Base-by-base conservation (phyloP, 1,140 invertebrate genomes). In the Protaetia brevitarsis region DNA sequence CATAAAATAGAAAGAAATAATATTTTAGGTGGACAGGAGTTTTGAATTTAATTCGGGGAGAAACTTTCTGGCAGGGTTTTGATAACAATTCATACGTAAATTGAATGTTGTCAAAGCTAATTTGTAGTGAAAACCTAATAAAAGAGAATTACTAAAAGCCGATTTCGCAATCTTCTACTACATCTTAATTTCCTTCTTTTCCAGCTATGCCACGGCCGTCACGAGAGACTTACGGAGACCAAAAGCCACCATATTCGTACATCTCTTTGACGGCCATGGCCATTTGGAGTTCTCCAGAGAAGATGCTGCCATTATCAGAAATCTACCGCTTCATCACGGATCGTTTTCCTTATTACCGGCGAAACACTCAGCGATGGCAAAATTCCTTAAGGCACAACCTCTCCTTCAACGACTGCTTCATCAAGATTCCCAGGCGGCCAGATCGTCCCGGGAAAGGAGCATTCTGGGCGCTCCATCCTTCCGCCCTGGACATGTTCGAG, bases 251-350 rank as follows among this genome's bases (percentile, higher is more conserved):
- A 7, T 96, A 94, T 79, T 96, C 93, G 26, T 96, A 96, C 79
- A 96, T 96, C 74, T 93, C 93, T 3, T 82, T 96, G 63, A 96
- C 94, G 23, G 94, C 94, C 60, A 96, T 96, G 94, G 94, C 94
- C 16, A 96, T 96, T 68, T 93, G 93, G 86, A 89, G 87, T 75
- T 94, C 90, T 0, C 85, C 87, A 13, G 92, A 96, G 76, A 94
- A 95, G 79, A 96, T 95, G 94, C 80, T 96, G 67, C 94, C 94
- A 13, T 81, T 96, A 11, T 91, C 88, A 64, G 94, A 96, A 73
- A 96, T 96, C 76, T 96, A 96, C 81, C 89, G 92, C 72, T 96
- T 92, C 79, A 94, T 94, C 78, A 95, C 93, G 81, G 92, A 95
- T 77, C 85, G 90, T 45, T 96, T 96, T 80, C 92, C 94, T 2